phyloP scores from a whole-genome alignment of 2,888 invertebrate genomes.

The Parelbella ahira region DNA sequence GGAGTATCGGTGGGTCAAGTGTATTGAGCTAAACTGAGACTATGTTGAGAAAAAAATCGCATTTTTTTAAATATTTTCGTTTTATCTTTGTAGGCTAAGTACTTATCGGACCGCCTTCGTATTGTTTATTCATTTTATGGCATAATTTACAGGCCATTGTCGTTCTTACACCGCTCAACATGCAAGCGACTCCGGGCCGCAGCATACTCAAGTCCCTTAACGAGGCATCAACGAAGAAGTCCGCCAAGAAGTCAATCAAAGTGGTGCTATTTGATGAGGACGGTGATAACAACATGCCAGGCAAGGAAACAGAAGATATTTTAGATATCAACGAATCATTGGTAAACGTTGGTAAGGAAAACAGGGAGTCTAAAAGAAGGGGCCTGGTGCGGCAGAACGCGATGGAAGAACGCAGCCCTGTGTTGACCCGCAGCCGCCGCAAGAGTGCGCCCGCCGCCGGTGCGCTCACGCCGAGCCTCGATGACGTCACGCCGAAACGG shows the following conservation, averaged over 20 bases:
- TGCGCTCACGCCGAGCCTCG: conserved; percentile 30
- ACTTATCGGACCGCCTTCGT: background rate
- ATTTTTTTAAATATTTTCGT: background rate
- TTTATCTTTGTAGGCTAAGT: background rate
- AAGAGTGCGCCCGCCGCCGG: conserved; percentile 40
- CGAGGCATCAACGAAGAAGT: conserved; percentile 33
- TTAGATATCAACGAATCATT: too few species aligned
- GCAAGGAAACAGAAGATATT: too few species aligned
- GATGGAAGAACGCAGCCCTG: conserved; percentile 38
- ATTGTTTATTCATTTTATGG: too few species aligned
- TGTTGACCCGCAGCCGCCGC: conserved; percentile 49
- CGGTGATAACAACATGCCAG: conserved; percentile 28
- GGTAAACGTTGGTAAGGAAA: conserved; percentile 35
- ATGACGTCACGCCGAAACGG: conserved; percentile 1
- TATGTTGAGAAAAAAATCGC: background rate
- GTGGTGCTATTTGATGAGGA: conserved; percentile 55
- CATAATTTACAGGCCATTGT: conserved; percentile 41
- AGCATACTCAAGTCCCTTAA: conserved; percentile 59
- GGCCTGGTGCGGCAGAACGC: conserved; percentile 50
- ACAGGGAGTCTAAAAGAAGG: conserved; percentile 35
- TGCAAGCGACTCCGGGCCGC: conserved; percentile 56
- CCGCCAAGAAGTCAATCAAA: conserved; percentile 55
- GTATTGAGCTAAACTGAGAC: background rate
- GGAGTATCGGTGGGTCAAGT: background rate
- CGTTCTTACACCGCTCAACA: conserved; percentile 42